Base-by-base conservation (phyloP, 2,888 invertebrate species). In the Nipponacmea schrenckii region DNA sequence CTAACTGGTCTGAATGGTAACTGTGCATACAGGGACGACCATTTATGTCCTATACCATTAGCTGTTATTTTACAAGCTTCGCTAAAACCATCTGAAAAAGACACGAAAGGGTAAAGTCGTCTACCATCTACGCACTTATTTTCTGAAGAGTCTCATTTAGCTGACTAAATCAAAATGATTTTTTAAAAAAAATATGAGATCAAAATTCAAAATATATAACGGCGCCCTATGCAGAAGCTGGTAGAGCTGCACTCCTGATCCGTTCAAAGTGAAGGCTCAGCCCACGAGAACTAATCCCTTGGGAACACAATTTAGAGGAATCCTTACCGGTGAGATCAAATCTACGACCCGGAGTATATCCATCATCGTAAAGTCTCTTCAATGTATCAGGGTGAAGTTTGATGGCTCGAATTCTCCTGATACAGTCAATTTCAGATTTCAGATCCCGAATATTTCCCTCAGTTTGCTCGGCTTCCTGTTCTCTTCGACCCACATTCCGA, bases 341-440 rank as follows among this genome's bases (percentile, higher is more conserved):
- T 67, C 79, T 80, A 20, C 79, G 72, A 8, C 84, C 85, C 4
- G 84, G 83, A 0, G 77, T 68, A 71, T 82, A 84, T 3, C 84
- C 85, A 14, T 82, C 78, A 27, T 77, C 74, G 75, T 79, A 79
- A 26, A 86, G 83, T 73, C 80, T 82, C 71, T 83, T 86, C 14
- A 86, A 77, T 0, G 84, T 86, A 56, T 81, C 74, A 1, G 86
- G 81, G 67, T 85, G 80, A 3, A 78, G 74, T 72, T 86, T 85
- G 44, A 84, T 77, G 46, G 84, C 80, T 5, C 83, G 74, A 45
- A 86, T 84, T 12, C 80, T 74, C 64, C 79, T 76, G 63, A 85
- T 76, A 15, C 83, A 79, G 14, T 71, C 71, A 10, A 83, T 74
- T 73, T 81, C 81, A 17, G 74, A 74, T 2, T 80, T 80, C n/a